phyloP scores from a whole-genome alignment of 2,113 vertebrate genomes.

The mouse (Mus musculus) region GRCm39 chr12:21663501-21664000 shows the following conservation, averaged over 20 bases:
- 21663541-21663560: background rate
- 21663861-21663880: background rate
- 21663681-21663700: too few relatives aligned
- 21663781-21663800: background rate
- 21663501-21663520: background rate
- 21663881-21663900: background rate
- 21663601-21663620: background rate
- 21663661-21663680: fast-evolving
- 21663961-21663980: too few relatives aligned
- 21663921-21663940: too few relatives aligned
- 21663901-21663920: too few relatives aligned
- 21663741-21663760: background rate
- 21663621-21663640: fast-evolving
- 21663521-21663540: background rate
- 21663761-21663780: fast-evolving
- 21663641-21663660: background rate
- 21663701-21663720: background rate
- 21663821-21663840: background rate
- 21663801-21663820: background rate
- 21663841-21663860: background rate
- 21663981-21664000: too few relatives aligned
- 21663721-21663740: background rate
- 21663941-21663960: too few relatives aligned
- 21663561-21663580: background rate
- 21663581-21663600: fast-evolving